Evolutionary conservation across 2,888 invertebrate species (phyloP).

Genomic region (Tetragnatha montana): DNA sequence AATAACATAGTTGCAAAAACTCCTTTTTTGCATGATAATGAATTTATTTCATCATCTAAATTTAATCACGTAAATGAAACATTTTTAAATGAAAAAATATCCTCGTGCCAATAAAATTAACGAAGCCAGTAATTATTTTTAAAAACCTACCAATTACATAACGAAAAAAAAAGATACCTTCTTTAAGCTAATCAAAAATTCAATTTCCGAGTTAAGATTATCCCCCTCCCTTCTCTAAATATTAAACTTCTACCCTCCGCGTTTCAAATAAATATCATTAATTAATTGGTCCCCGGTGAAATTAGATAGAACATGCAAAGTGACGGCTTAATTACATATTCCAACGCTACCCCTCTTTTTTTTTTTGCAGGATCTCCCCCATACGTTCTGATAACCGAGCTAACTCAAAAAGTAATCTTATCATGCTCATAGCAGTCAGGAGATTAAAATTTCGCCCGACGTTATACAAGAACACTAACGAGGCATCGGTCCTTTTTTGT

Average conservation of each 20-base stretch:
- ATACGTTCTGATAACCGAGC: neutral
- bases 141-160: neutral
- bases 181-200: neutral
- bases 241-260: neutral
- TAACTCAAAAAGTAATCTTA: conserved; percentile 23
- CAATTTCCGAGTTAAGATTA: neutral
- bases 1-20: too few species aligned
- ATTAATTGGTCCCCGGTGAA: neutral
- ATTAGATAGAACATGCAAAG: neutral
- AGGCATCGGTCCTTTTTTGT: neutral
- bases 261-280: neutral
- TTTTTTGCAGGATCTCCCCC: neutral
- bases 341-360: neutral
- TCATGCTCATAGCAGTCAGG: neutral
- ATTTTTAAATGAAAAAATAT: too few species aligned
- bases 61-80: too few species aligned
- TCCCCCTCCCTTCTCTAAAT: neutral
- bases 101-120: neutral
- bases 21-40: too few species aligned
- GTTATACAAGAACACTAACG: neutral
- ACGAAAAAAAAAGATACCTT: neutral
- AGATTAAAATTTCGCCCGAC: neutral
- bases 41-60: too few species aligned
- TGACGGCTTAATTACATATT: neutral
- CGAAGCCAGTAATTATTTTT: neutral